Base-by-base conservation (phyloP, 2,888 invertebrate genomes). In the Apotomis turbidana region DNA sequence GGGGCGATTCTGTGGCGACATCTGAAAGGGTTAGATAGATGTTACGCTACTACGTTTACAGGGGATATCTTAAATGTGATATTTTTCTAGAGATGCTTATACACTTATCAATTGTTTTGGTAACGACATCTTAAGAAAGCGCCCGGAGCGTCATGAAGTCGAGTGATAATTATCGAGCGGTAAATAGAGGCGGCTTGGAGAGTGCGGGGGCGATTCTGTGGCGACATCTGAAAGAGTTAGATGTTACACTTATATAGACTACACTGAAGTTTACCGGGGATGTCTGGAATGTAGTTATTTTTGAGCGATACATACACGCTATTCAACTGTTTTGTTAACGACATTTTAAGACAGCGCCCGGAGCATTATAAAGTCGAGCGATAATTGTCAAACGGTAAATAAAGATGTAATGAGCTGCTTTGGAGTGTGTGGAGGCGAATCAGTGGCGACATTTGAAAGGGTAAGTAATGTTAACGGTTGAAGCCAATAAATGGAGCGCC, bases 81-180 rank as follows among this genome's bases (percentile, higher is more conserved):
- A 15, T 15, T 15, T 15, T 15, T 15, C 1, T 15, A 15, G 15
- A 15, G 15, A 15, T 15, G 15, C 15, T 15, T 15, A 15, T 15
- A 15, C 15, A 15, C 27, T 27, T 27, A 2, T 27, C 27, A 27
- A 27, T 2, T 27, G 1, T 27, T 27, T 27, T 27, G 27, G 1
- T 2, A 27, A 27, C 27, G 27, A 27, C 27, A 27, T 27, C 2
- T 27, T 27, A 27, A 27, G 27, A 27, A 1, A 27, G 74, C 66
- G 68, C 74, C 90, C 86, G 86, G 89, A 87, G 91, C 74, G 81
- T 84, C 83, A 84, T 90, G 82, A 80, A 81, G 80, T 81, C 80
- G 46, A 54, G 54, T 54, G 71, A 51, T 71, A 71, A 66, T 71
- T 71, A 66, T 71, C 64, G 70, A 54, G 54, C 59, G 64, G 64